Conservation (phyloP, 92 coral and sea anemone genomes). For the Hydrozoanthus gracilis region DNA sequence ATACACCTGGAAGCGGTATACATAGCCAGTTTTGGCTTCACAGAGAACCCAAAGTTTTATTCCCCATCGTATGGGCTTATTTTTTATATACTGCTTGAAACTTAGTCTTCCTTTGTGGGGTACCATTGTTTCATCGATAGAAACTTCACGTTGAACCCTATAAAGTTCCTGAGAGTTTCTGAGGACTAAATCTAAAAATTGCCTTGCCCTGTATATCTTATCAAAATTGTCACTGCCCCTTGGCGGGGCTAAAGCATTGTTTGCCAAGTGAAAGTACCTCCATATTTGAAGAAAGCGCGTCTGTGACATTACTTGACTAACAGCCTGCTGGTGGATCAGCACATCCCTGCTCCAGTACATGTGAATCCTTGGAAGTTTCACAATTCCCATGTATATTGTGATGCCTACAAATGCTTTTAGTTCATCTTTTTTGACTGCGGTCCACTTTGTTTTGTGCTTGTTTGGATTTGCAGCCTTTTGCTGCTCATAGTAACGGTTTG, state of each 20-base stretch:
- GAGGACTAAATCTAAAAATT: constrained; percentile 27
- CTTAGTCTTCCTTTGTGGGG: constrained; percentile 50
- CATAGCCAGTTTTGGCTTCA: too few relatives aligned
- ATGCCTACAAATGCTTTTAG: constrained; percentile 56
- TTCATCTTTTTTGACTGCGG: constrained; percentile 53
- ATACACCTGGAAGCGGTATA: too few relatives aligned
- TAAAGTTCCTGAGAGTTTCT: constrained; percentile 25
- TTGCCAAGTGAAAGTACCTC: constrained; percentile 58
- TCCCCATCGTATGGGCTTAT: constrained; percentile 25
- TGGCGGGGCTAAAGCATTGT: constrained; percentile 41
- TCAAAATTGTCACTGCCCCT: constrained; percentile 52
- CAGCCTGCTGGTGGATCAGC: constrained; percentile 35
- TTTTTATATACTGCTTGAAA: constrained; percentile 55
- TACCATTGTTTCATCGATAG: constrained; percentile 55
- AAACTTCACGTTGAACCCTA: constrained; percentile 15
- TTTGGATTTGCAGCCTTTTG: constrained; percentile 50
- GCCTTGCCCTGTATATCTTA: constrained; percentile 49
- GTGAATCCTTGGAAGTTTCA: constrained; percentile 34
- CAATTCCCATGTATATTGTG: constrained; percentile 51
- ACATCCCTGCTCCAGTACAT: constrained; percentile 52
- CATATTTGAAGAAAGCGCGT: constrained; percentile 44
- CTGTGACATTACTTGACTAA: constrained; percentile 38
- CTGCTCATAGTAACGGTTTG: not conserved
- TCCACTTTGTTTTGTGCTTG: constrained; percentile 56
- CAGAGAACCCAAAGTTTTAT: too few relatives aligned